Evolutionary conservation across 2,888 invertebrate genomes (phyloP).

Genomic region (Epinotia ramella): DNA sequence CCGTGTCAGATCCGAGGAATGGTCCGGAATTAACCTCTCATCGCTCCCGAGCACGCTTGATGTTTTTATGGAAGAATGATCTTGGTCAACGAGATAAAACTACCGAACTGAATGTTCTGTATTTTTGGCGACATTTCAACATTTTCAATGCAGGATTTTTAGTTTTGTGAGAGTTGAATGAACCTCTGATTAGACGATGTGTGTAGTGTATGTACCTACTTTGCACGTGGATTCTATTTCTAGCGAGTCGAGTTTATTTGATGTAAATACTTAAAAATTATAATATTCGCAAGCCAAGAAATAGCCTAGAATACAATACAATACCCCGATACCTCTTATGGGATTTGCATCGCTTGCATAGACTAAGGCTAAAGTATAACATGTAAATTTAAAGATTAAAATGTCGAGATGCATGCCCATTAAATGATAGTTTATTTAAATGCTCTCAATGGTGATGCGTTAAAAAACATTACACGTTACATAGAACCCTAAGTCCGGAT

Average conservation of each 20-base stretch:
- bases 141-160: not conserved
- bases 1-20: conserved; percentile 34
- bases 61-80: conserved; percentile 38
- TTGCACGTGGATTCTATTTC: not conserved
- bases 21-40: conserved; percentile 36
- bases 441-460: no score
- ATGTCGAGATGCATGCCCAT: no score
- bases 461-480: no score
- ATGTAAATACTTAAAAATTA: no score
- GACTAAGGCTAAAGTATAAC: no score
- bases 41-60: conserved; percentile 24
- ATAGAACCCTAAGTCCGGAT: not conserved
- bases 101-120: conserved; percentile 10
- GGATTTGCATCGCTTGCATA: no score
- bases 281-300: no score
- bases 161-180: not conserved
- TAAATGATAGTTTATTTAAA: no score
- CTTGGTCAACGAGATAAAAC: conserved; percentile 26
- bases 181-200: not conserved
- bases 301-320: no score
- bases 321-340: no score
- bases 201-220: not conserved
- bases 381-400: no score
- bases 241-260: no score
- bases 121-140: conserved; percentile 20